A percentile compares a stretch with the other conserved stretches of the same genome.
These are phyloP conservation scores for Rhynchonycteris naso DNA, from an alignment of 2,797 vertebrate species.

Conservation along the genomic window DNA sequence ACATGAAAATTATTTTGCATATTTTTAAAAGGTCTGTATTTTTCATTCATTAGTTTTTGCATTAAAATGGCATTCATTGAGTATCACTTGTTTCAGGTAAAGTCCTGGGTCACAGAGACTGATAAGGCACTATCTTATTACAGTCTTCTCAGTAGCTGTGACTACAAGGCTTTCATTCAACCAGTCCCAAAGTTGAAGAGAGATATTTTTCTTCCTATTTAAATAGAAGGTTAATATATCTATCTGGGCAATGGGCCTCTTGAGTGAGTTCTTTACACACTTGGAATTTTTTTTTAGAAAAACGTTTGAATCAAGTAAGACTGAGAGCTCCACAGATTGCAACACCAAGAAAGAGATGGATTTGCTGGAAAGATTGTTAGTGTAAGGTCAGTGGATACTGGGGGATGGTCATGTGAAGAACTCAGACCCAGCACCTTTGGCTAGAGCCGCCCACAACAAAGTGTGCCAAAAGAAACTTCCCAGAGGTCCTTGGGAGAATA, in stretches of 20 bases:
- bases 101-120: background rate
- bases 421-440: too few relatives aligned
- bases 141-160: background rate
- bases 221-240: background rate
- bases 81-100: background rate
- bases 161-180: background rate
- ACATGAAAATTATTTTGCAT: background rate
- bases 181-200: background rate
- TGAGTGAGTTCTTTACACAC: background rate
- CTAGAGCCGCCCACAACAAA: too few relatives aligned
- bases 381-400: too few relatives aligned
- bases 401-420: too few relatives aligned
- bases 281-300: background rate
- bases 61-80: constrained; percentile 3
- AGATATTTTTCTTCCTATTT: background rate
- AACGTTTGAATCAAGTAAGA: background rate
- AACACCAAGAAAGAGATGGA: background rate
- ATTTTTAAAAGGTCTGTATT: background rate
- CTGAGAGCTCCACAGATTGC: background rate
- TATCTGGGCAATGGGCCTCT: background rate
- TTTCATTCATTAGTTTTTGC: background rate
- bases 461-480: too few relatives aligned
- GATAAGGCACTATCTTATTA: background rate
- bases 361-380: background rate
- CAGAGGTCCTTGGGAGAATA: too few relatives aligned